Percentiles rank a stretch among this genome's conserved stretches.
These are phyloP conservation scores for Brachypteracias leptosomus DNA, from an alignment of 2,113 vertebrate species.

Conservation along the genomic window DNA sequence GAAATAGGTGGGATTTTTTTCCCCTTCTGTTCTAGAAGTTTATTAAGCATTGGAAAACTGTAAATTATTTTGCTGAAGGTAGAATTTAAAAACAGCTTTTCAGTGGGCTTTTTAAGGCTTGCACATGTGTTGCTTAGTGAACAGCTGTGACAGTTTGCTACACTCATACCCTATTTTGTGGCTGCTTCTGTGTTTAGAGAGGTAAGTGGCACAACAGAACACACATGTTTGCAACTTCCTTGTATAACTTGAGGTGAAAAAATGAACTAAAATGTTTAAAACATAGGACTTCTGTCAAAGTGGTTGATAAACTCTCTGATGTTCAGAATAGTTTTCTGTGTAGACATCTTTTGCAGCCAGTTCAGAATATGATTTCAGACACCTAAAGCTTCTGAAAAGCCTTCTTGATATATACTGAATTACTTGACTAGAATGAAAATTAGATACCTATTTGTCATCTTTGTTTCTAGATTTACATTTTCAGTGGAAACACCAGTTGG, in stretches of 20 bases:
- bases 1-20: not conserved
- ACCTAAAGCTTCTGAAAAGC: not conserved
- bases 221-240: not conserved
- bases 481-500: not conserved
- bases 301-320: not conserved
- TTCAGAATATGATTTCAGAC: not conserved
- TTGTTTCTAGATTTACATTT: not conserved
- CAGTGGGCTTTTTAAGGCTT: not conserved
- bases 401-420: not conserved
- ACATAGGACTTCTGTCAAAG: not conserved
- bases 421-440: not conserved
- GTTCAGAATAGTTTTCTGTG: not conserved
- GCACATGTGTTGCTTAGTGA: not conserved
- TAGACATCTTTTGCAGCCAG: not conserved
- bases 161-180: not conserved
- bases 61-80: not conserved
- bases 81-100: not conserved
- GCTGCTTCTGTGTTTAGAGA: not conserved
- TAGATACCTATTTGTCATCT: not conserved
- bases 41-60: not conserved
- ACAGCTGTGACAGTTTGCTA: not conserved
- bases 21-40: not conserved
- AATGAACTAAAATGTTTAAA: not conserved
- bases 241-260: not conserved
- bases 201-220: constrained; percentile 16